Base-by-base conservation (phyloP, 2,888 invertebrate species). In the Pheosia tremula region DNA sequence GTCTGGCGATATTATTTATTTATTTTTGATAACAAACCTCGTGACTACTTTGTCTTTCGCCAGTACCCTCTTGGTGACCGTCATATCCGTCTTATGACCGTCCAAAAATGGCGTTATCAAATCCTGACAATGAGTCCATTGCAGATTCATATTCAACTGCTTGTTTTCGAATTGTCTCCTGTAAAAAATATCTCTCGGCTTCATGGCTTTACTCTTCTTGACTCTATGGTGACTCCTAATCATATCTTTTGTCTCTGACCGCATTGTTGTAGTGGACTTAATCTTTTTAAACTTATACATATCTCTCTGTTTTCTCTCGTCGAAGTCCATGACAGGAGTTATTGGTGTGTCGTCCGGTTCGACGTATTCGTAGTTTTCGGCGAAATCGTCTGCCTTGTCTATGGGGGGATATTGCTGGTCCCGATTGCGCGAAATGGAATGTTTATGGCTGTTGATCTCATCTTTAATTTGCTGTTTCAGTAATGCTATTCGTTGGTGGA, bases 111-210 rank as follows among this genome's bases (percentile, higher is more conserved):
- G 87, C 0, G 83, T 81, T 0, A 86, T 73, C 4, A 84, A 64
- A 3, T 82, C 82, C 3, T 79, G 77, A 41, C 84, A 85, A 11
- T 85, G 83, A 0, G 74, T 63, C 81, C 81, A 84, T 13, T 75
- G 66, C 0, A 74, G 49, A 0, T 71, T 66, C 1, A 43, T 57
- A 0, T 77, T 59, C 7, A 70, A 58, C 0, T 63, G 10, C 0
- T 67, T 63, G 0, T 63, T 57, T 1, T 78, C 64, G 4, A 66
- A 63, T 0, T 58, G 37, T 5, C 62, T 74, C 37, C 81, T 72
- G 5, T 81, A 82, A 49, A 82, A 82, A 4, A 74, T 68, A 4
- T 81, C 77, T 0, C 38, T 56, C 0, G 69, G 13, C 0, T 62
- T 50, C 4, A 58, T 8, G 4, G 49, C 57, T 3, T 54, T 62